Evolutionary conservation across 2,113 vertebrate species (phyloP).

Genomic region (Amblyornis subalaris): DNA sequence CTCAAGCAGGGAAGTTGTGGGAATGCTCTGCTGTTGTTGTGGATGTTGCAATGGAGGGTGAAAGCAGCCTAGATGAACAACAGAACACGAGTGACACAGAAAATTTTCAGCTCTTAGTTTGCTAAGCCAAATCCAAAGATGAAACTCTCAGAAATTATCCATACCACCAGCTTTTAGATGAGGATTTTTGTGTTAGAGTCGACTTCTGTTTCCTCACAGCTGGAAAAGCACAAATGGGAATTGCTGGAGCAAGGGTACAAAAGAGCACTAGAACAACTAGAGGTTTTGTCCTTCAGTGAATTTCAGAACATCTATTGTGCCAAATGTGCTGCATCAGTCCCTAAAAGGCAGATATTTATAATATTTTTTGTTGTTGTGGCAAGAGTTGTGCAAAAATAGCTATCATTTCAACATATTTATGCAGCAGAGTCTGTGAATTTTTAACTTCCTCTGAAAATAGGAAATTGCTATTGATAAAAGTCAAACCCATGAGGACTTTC

Average conservation of each 20-base stretch:
- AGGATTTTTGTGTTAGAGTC: not conserved
- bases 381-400: not conserved
- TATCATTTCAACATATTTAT: not conserved
- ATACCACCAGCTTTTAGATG: not conserved
- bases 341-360: not conserved
- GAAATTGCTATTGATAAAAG: not conserved
- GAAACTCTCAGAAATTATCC: not conserved
- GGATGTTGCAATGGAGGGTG: not conserved
- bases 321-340: not conserved
- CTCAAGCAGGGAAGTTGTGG: not conserved
- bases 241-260: not conserved
- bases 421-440: not conserved
- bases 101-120: not conserved
- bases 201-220: not conserved
- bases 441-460: not conserved
- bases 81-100: not conserved
- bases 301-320: not conserved
- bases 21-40: not conserved
- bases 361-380: not conserved
- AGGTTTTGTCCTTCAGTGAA: not conserved
- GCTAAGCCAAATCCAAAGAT: not conserved
- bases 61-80: not conserved
- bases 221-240: not conserved
- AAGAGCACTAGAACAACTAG: not conserved
- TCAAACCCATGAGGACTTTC: not conserved